Conservation (phyloP, 2,888 invertebrate species). For the Ophioninae sp. region DNA sequence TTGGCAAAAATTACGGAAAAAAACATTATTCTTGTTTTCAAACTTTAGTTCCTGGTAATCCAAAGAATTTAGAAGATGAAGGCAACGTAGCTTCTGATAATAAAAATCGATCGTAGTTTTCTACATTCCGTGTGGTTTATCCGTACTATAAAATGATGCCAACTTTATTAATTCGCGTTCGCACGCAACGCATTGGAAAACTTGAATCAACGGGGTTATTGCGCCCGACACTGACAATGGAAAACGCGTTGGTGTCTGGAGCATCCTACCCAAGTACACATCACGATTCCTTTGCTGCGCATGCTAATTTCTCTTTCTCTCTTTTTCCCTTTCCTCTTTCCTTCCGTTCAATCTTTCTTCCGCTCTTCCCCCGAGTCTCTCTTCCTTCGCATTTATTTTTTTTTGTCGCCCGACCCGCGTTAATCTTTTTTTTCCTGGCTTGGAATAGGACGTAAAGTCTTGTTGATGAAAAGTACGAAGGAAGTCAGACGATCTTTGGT, state of each 20-base stretch:
- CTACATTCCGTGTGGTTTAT: neutral
- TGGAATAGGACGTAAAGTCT: slow-evolving; percentile 7
- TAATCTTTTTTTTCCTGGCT: slow-evolving; percentile 13
- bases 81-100: neutral
- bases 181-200: slow-evolving; percentile 33
- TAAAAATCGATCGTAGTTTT: neutral
- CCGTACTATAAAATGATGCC: neutral
- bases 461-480: neutral
- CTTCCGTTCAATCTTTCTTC: neutral
- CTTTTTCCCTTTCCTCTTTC: neutral
- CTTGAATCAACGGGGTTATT: slow-evolving; percentile 58
- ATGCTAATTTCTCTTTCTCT: neutral
- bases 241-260: slow-evolving; percentile 60
- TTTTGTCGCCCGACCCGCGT: neutral
- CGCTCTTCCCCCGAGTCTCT: neutral
- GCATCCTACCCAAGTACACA: slow-evolving; percentile 56
- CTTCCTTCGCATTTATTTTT: neutral
- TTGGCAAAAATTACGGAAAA: too few relatives aligned
- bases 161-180: slow-evolving; percentile 38
- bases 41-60: too few relatives aligned
- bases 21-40: too few relatives aligned
- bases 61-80: neutral
- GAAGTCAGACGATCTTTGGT: slow-evolving; percentile 18
- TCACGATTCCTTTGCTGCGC: slow-evolving; percentile 23
- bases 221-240: slow-evolving; percentile 61